Percentiles rank a stretch among this genome's conserved stretches.
phyloP scores from a whole-genome alignment of 2,797 vertebrate genomes.

The Epinephelus awoara region DNA sequence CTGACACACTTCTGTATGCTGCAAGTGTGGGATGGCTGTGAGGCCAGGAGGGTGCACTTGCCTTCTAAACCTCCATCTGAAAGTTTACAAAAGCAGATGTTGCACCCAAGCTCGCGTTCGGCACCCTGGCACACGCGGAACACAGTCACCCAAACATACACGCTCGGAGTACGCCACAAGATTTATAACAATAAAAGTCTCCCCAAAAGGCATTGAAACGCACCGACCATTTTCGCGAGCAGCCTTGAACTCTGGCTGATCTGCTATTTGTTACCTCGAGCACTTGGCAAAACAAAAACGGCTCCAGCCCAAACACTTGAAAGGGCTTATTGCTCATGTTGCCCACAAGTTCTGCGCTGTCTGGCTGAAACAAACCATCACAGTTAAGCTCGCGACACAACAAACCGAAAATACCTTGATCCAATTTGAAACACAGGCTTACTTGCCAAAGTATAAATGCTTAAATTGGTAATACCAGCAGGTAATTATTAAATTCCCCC shows the following conservation, averaged over 20 bases:
- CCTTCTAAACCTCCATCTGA: constrained; percentile 39
- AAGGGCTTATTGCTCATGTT: constrained; percentile 74
- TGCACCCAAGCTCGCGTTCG: constrained; percentile 16
- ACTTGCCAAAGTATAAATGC: constrained; percentile 69
- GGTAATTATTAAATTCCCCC: constrained; percentile 76
- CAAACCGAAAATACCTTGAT: constrained; percentile 72
- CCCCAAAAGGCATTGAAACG: constrained; percentile 67
- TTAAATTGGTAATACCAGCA: constrained; percentile 75
- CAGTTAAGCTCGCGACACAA: constrained; percentile 59
- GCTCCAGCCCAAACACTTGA: constrained; percentile 73
- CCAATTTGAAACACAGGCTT: constrained; percentile 78
- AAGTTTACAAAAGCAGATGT: constrained; percentile 59
- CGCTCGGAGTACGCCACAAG: constrained; percentile 37
- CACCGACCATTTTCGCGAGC: constrained; percentile 60
- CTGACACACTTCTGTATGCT: constrained; percentile 32
- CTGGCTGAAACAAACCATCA: constrained; percentile 64
- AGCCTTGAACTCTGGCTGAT: constrained; percentile 81
- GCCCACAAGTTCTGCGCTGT: constrained; percentile 62
- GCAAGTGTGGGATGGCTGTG: constrained; percentile 22
- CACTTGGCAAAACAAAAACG: constrained; percentile 75
- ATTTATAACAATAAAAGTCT: constrained; percentile 77
- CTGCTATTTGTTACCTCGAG: constrained; percentile 80
- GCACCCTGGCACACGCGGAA: constrained; percentile 28
- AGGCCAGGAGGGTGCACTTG: constrained; percentile 32
- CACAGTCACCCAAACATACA: constrained; percentile 41